Conservation (phyloP, 1,140 invertebrate species). For the Zaprionus davidi region DNA sequence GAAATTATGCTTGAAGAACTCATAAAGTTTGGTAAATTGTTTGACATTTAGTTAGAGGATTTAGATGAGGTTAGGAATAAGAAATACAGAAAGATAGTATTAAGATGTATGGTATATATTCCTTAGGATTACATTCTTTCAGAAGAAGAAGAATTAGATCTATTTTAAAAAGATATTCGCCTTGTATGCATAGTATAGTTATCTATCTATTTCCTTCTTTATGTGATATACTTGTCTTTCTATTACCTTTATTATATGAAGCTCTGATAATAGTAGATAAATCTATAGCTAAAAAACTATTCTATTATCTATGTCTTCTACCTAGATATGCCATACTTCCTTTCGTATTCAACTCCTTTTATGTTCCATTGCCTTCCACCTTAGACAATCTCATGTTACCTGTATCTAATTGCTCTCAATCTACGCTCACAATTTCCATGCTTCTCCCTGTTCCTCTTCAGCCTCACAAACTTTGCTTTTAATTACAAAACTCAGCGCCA, state of each 20-base stretch:
- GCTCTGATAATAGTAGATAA: no score
- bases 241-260: no score
- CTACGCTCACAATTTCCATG: neutral
- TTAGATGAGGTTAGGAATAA: no score
- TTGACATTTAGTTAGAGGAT: no score
- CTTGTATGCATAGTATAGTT: no score
- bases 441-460: neutral
- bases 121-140: no score
- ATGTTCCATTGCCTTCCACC: neutral
- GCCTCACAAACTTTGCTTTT: conserved; percentile 33
- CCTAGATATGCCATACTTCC: neutral
- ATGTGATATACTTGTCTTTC: no score
- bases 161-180: neutral
- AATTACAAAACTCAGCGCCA: conserved; percentile 30
- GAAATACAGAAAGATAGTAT: no score
- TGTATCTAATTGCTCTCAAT: conserved; percentile 38
- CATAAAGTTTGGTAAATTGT: neutral
- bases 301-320: neutral
- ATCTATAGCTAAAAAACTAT: neutral
- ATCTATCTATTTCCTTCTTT: neutral
- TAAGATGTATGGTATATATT: no score
- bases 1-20: neutral
- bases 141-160: neutral
- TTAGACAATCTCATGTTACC: conserved; percentile 24
- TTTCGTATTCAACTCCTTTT: neutral